These are phyloP conservation scores for Eufriesea mexicana DNA, from an alignment of 1,140 invertebrate genomes.

Conservation along the genomic window DNA sequence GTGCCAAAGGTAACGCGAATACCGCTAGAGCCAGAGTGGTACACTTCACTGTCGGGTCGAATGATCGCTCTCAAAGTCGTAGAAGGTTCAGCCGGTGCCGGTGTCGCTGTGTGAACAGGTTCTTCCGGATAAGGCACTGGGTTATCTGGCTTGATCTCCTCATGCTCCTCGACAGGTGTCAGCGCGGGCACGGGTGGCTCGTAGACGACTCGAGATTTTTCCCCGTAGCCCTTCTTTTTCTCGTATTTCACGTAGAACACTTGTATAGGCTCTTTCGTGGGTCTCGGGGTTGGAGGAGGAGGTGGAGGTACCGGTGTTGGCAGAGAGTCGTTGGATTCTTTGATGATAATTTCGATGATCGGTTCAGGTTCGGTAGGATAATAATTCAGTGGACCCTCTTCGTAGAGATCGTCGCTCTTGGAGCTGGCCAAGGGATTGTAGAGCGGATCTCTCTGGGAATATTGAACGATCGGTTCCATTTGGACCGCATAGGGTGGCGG, in stretches of 20 bases:
- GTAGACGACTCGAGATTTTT: constrained; percentile 88
- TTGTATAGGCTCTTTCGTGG: constrained; percentile 91
- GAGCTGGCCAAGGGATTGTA: constrained; percentile 85
- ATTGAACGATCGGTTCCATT: constrained; percentile 90
- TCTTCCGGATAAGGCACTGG: constrained; percentile 76
- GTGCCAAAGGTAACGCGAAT: constrained; percentile 90
- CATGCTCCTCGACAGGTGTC: constrained; percentile 85
- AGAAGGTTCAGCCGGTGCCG: constrained; percentile 80
- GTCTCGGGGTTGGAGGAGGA: constrained; percentile 82
- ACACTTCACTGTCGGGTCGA: constrained; percentile 91
- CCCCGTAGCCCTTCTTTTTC: constrained; percentile 85
- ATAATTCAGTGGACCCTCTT: constrained; percentile 80
- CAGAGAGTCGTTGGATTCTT: constrained; percentile 92
- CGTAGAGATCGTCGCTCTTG: constrained; percentile 81
- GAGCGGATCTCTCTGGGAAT: constrained; percentile 89
- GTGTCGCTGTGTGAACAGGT: constrained; percentile 73
- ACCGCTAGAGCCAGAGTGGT: constrained; percentile 87
- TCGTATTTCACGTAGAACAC: constrained; percentile 95
- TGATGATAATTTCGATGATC: constrained; percentile 95
- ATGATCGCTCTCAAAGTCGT: constrained; percentile 92
- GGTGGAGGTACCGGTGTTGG: constrained; percentile 85
- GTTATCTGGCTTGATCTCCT: constrained; percentile 82
- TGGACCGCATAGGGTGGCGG: constrained; percentile 89
- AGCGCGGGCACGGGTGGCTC: constrained; percentile 89
- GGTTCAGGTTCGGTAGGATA: constrained; percentile 92